These are phyloP conservation scores for Endomychus coccineus DNA, from an alignment of 2,888 invertebrate species.

Conservation along the genomic window DNA sequence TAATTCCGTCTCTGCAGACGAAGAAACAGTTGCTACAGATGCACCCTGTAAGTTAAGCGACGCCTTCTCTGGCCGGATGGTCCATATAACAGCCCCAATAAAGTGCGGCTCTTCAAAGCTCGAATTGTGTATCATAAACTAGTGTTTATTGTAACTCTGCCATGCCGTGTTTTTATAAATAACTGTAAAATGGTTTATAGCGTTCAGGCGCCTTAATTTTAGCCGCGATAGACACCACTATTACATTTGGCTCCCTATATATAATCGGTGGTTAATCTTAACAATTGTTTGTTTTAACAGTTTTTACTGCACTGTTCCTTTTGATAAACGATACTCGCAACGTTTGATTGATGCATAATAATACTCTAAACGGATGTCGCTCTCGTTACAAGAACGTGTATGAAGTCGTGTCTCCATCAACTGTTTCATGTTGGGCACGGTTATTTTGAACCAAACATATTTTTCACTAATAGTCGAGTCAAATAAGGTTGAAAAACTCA, in stretches of 20 bases:
- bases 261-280: slow-evolving; percentile 30
- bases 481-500: too few species aligned
- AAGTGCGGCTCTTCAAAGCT: slow-evolving; percentile 38
- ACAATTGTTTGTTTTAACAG: slow-evolving; percentile 31
- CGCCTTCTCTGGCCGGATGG: slow-evolving; percentile 21
- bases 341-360: too few species aligned
- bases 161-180: slow-evolving; percentile 41
- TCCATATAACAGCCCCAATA: slow-evolving; percentile 24
- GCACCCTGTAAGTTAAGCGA: slow-evolving; percentile 14
- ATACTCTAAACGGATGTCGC: too few species aligned
- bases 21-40: slow-evolving; percentile 17
- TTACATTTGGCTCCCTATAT: slow-evolving; percentile 9
- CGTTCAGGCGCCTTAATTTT: slow-evolving; percentile 38
- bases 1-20: too few species aligned
- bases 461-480: too few species aligned
- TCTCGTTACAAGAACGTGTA: too few species aligned
- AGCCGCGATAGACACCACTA: slow-evolving; percentile 19
- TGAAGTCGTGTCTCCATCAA: too few species aligned
- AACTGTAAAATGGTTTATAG: slow-evolving; percentile 40
- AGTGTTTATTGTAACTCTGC: slow-evolving; percentile 42
- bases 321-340: too few species aligned
- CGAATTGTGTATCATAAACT: slow-evolving; percentile 37
- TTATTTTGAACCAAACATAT: too few species aligned
- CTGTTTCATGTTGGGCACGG: too few species aligned
- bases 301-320: too few species aligned